Evolutionary conservation across 2,888 invertebrate species (phyloP).

Genomic region (Aethes cnicana): DNA sequence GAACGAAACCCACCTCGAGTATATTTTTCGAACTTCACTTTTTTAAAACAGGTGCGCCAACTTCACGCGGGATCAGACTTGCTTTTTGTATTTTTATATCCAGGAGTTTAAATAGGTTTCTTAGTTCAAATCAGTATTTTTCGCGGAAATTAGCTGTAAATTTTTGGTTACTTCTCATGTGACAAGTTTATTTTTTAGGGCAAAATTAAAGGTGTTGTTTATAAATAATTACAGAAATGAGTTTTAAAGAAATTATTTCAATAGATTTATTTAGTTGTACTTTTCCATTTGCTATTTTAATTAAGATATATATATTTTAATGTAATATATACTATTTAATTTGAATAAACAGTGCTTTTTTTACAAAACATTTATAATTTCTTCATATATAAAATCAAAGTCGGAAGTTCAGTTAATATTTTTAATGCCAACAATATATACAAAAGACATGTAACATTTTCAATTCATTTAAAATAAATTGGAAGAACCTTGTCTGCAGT

Average conservation of each 20-base stretch:
- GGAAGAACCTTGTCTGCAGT: slow-evolving; percentile 42
- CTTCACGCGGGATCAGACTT: slow-evolving; percentile 63
- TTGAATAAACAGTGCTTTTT: slow-evolving; percentile 81
- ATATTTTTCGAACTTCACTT: slow-evolving; percentile 73
- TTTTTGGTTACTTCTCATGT: slow-evolving; percentile 61
- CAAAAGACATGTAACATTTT: slow-evolving; percentile 49
- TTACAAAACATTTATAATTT: slow-evolving; percentile 47
- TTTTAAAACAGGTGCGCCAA: slow-evolving; percentile 62
- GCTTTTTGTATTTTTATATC: slow-evolving; percentile 82
- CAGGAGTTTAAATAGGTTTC: slow-evolving; percentile 56
- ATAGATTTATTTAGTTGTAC: slow-evolving; percentile 77
- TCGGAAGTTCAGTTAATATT: slow-evolving; percentile 46
- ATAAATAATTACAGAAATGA: slow-evolving; percentile 59
- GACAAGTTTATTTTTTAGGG: slow-evolving; percentile 61
- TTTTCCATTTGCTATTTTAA: slow-evolving; percentile 78
- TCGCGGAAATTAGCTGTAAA: slow-evolving; percentile 62
- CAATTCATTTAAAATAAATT: slow-evolving; percentile 39
- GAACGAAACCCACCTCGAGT: slow-evolving; percentile 56
- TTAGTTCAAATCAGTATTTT: slow-evolving; percentile 69
- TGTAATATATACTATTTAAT: slow-evolving; percentile 82
- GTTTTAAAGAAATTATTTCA: slow-evolving; percentile 74
- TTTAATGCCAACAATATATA: slow-evolving; percentile 64
- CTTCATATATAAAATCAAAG: background rate
- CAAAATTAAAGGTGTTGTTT: slow-evolving; percentile 70
- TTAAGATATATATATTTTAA: slow-evolving; percentile 80